Evolutionary conservation across 2,797 vertebrate species (phyloP).

Genomic region (Gobio occitaniae): DNA sequence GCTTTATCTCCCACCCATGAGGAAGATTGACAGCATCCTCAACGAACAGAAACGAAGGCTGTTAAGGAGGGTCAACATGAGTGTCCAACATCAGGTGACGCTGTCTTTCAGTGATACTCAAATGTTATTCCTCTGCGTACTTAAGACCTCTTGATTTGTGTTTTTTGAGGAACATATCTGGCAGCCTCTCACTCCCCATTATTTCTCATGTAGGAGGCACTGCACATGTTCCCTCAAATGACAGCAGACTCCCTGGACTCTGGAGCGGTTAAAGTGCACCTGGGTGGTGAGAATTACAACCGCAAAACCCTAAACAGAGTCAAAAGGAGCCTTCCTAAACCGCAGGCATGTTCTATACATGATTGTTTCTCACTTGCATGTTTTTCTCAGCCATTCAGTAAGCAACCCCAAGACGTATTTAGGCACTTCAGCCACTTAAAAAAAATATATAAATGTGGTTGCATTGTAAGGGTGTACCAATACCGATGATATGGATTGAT

Average conservation of each 20-base stretch:
- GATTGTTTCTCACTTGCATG: background rate
- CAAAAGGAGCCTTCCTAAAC: constrained; percentile 85
- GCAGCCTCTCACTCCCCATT: constrained; percentile 9
- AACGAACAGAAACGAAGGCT: constrained; percentile 89
- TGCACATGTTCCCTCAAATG: constrained; percentile 88
- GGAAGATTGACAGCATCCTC: constrained; percentile 88
- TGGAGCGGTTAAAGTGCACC: constrained; percentile 80
- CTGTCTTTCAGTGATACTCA: background rate
- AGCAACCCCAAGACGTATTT: background rate
- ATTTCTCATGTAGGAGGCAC: constrained; percentile 76
- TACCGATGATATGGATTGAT: background rate
- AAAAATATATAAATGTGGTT: background rate
- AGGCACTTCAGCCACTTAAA: background rate
- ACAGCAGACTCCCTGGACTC: constrained; percentile 82
- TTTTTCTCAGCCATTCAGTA: background rate
- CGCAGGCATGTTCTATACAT: constrained; percentile 75
- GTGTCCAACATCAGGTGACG: constrained; percentile 83
- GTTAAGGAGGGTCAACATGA: constrained; percentile 84
- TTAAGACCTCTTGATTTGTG: background rate
- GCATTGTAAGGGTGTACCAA: background rate
- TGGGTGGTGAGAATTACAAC: constrained; percentile 86
- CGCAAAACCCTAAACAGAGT: constrained; percentile 88
- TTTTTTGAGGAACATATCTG: constrained; percentile 8
- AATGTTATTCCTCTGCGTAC: background rate
- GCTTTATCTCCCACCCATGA: constrained; percentile 89